These are phyloP conservation scores for Drosophila setosimentum DNA, from an alignment of 2,888 invertebrate genomes.

Conservation along the genomic window DNA sequence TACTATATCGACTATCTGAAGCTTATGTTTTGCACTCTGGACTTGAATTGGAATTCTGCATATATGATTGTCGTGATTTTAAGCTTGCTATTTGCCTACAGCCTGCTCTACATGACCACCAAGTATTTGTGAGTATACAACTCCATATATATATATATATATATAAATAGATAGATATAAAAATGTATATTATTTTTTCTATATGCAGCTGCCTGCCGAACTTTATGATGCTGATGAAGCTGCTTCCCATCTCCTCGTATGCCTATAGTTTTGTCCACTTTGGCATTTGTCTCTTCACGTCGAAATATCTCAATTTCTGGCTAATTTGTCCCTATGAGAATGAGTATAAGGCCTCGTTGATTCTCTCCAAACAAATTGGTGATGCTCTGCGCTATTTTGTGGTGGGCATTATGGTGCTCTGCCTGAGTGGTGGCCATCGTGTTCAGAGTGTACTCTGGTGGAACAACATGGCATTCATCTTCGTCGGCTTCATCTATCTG, in stretches of 20 bases:
- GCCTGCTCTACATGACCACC: slow-evolving; percentile 12
- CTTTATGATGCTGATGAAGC: slow-evolving; percentile 40
- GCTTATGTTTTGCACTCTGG: slow-evolving; percentile 19
- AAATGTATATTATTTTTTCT: not conserved
- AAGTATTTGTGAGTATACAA: slow-evolving; percentile 46
- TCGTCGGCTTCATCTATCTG: slow-evolving; percentile 39
- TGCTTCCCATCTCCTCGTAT: slow-evolving; percentile 38
- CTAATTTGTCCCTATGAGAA: not conserved
- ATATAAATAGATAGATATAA: not conserved
- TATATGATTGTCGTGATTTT: not conserved
- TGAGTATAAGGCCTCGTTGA: slow-evolving; percentile 14
- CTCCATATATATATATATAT: too few relatives aligned
- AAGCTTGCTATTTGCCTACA: not conserved
- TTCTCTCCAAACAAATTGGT: slow-evolving; percentile 24
- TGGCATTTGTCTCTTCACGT: slow-evolving; percentile 26
- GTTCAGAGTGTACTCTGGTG: slow-evolving; percentile 33
- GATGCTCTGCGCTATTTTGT: slow-evolving; percentile 30
- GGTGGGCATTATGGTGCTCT: slow-evolving; percentile 41
- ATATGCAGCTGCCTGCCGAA: slow-evolving; percentile 58
- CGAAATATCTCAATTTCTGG: slow-evolving; percentile 21
- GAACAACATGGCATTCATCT: slow-evolving; percentile 40
- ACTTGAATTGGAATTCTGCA: slow-evolving; percentile 12
- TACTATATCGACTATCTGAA: slow-evolving; percentile 28
- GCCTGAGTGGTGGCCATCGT: slow-evolving; percentile 30
- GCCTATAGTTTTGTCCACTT: slow-evolving; percentile 32